These are phyloP conservation scores for Germaria angustata DNA, from an alignment of 2,888 invertebrate genomes.

Conservation along the genomic window DNA sequence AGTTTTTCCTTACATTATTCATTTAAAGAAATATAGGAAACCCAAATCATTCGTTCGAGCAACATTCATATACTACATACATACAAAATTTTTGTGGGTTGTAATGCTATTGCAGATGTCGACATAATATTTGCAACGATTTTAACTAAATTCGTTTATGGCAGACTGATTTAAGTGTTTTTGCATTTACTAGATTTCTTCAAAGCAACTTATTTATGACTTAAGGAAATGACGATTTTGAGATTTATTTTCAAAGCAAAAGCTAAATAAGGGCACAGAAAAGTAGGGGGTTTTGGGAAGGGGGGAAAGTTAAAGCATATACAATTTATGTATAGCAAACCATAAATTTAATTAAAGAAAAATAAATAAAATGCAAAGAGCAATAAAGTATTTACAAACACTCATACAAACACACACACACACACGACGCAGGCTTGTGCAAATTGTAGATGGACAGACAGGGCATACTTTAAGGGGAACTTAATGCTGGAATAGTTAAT, in stretches of 20 bases:
- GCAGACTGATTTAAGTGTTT: constrained; percentile 24
- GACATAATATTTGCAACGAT: constrained; percentile 43
- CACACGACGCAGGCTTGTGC: background rate
- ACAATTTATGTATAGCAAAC: constrained; percentile 22
- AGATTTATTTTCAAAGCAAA: constrained; percentile 57
- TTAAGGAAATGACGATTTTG: constrained; percentile 62
- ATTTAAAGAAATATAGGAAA: background rate
- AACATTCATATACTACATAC: background rate
- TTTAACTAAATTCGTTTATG: constrained; percentile 35
- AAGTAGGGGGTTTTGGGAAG: too few relatives aligned
- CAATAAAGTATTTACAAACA: background rate
- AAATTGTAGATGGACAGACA: background rate
- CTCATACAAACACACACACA: background rate
- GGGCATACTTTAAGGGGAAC: background rate
- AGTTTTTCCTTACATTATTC: constrained; percentile 47
- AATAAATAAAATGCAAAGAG: background rate
- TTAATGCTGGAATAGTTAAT: background rate
- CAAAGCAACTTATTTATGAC: constrained; percentile 63
- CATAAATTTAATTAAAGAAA: constrained; percentile 63
- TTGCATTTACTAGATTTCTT: constrained; percentile 35
- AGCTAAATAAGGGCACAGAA: constrained; percentile 1
- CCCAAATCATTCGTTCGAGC: background rate
- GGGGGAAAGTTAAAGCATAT: background rate
- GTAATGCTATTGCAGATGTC: constrained; percentile 50
- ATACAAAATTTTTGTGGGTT: constrained; percentile 28